A percentile compares a stretch with the other conserved stretches of the same genome.
phyloP scores from a whole-genome alignment of 2,797 vertebrate genomes.

The Aldrovandia affinis region DNA sequence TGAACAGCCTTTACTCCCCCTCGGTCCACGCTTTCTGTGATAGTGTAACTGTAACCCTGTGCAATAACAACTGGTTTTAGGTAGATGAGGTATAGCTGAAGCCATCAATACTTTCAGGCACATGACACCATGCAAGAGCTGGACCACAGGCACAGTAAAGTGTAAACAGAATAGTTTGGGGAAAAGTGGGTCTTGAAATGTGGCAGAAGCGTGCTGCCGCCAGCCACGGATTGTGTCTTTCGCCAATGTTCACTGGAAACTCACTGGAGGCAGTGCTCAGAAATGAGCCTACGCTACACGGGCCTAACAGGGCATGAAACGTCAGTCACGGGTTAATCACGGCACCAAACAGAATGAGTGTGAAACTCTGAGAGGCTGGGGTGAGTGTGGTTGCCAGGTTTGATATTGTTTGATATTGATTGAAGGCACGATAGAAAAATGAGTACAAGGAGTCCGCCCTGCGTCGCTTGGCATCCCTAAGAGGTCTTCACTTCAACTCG shows the following conservation, averaged over 20 bases:
- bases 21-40: slow-evolving; percentile 38
- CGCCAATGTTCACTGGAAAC: background rate
- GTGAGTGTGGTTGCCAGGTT: slow-evolving; percentile 12
- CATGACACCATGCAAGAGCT: slow-evolving; percentile 8
- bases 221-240: background rate
- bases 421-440: slow-evolving; percentile 19
- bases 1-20: slow-evolving; percentile 26
- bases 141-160: slow-evolving; percentile 41
- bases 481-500: background rate
- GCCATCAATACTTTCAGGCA: slow-evolving; percentile 33
- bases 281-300: background rate
- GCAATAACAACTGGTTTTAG: slow-evolving; percentile 13
- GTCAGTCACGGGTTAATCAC: background rate
- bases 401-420: no score
- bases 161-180: slow-evolving; percentile 48
- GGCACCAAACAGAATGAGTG: background rate
- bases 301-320: background rate
- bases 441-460: background rate
- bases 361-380: background rate
- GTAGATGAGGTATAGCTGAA: slow-evolving; percentile 32
- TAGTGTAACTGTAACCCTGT: background rate
- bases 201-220: background rate
- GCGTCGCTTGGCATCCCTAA: slow-evolving; percentile 4
- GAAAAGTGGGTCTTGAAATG: slow-evolving; percentile 36
- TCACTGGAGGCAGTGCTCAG: background rate